These are phyloP conservation scores for Aleiodes alternator DNA, from an alignment of 2,888 invertebrate genomes.

Conservation along the genomic window DNA sequence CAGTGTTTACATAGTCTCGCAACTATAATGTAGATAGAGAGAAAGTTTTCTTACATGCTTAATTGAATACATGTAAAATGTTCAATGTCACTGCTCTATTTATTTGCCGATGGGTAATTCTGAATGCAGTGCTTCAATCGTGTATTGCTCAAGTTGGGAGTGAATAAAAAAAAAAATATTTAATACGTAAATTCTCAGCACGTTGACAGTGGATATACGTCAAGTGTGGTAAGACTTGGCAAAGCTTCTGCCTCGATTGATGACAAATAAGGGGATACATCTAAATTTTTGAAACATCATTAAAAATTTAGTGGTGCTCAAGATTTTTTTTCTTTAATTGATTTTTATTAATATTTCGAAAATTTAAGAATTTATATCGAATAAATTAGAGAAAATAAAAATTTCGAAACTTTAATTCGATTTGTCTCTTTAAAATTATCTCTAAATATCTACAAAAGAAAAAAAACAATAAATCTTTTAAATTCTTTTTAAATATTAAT, in stretches of 20 bases:
- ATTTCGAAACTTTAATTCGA: too few relatives aligned
- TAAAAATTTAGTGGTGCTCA: neutral
- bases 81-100: conserved; percentile 62
- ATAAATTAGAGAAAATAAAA: conserved; percentile 1
- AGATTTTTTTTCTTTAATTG: too few relatives aligned
- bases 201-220: conserved; percentile 54
- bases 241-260: conserved; percentile 37
- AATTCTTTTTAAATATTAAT: too few relatives aligned
- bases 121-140: conserved; percentile 10
- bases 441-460: neutral
- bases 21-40: too few relatives aligned
- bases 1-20: too few relatives aligned
- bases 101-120: conserved; percentile 26
- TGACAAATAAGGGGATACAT: neutral
- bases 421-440: neutral
- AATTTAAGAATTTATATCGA: too few relatives aligned
- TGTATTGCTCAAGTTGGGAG: conserved; percentile 42
- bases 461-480: neutral
- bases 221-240: conserved; percentile 60
- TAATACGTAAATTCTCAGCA: conserved; percentile 53
- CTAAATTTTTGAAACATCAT: neutral
- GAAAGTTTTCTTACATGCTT: conserved; percentile 41
- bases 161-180: conserved; percentile 6
- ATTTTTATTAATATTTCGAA: too few relatives aligned
- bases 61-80: conserved; percentile 58